phyloP scores from a whole-genome alignment of 2,888 invertebrate genomes.

The Drosophila atroscutellata region DNA sequence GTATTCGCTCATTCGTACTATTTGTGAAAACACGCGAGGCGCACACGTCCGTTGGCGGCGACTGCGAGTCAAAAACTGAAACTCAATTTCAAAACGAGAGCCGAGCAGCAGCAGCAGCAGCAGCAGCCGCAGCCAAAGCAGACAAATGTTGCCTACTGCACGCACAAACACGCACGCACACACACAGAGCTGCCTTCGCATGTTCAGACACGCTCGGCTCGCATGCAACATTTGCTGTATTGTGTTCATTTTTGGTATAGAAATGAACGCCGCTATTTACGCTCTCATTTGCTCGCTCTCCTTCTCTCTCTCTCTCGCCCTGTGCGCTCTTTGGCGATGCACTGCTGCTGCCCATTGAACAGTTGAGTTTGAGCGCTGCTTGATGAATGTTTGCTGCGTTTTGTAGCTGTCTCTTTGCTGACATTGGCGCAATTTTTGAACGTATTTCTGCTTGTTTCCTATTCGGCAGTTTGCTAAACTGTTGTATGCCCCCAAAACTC shows the following conservation, averaged over 20 bases:
- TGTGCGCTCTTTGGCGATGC: slow-evolving; percentile 20
- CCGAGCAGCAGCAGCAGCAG: slow-evolving; percentile 18
- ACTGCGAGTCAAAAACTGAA: slow-evolving; percentile 77
- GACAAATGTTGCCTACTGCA: slow-evolving; percentile 36
- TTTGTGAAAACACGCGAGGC: slow-evolving; percentile 54
- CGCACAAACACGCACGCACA: slow-evolving; percentile 21
- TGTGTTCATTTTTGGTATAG: slow-evolving; percentile 42
- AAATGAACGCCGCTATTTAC: slow-evolving; percentile 56
- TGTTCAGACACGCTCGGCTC: slow-evolving; percentile 49
- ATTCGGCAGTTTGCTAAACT: neutral
- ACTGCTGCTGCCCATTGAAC: slow-evolving; percentile 31
- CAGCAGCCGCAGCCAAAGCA: slow-evolving; percentile 10
- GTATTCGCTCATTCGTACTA: slow-evolving; percentile 62
- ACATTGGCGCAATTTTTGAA: slow-evolving; percentile 17
- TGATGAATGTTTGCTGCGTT: slow-evolving; percentile 20
- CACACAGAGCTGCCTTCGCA: slow-evolving; percentile 23
- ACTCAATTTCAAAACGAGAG: slow-evolving; percentile 50
- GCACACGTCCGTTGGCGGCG: slow-evolving; percentile 68
- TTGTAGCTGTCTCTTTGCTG: slow-evolving; percentile 32
- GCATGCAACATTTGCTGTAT: slow-evolving; percentile 45
- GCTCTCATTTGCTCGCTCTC: slow-evolving; percentile 16
- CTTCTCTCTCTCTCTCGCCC: neutral
- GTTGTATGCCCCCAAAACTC: neutral
- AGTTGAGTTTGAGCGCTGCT: slow-evolving; percentile 45
- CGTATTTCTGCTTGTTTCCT: slow-evolving; percentile 4